Base-by-base conservation (phyloP, 2,797 vertebrate species). In the Rachycentron canadum region DNA sequence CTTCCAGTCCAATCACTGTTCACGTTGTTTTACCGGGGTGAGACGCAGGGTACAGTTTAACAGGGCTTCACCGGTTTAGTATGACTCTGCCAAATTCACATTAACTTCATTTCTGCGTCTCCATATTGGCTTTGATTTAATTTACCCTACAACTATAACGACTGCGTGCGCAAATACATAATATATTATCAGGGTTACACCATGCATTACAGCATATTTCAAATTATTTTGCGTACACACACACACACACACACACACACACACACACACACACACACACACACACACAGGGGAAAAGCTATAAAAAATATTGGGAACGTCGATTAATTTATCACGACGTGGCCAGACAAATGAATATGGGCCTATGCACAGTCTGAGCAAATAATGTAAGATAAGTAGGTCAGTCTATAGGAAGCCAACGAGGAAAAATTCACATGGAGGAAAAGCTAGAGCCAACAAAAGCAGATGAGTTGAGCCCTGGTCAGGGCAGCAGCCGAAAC, bases 391-490 rank as follows among this genome's bases (percentile, higher is more conserved):
- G 4, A 63, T 47, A 85, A 70, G 79, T 88, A 71, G 86, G 79
- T 86, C 86, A 88, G 63, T 82, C 34, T 78, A 71, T 61, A 65
- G 41, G 59, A 50, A 60, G 49, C 58, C 52, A 57, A 25, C 57
- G 43, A 64, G 56, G 67, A 28, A 34, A 47, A 69, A 80, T 49
- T 47, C 73, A 61, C 58, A 81, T 79, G 69, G 69, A 62, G 53
- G 40, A 73, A 83, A 80, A 68, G 32, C 75, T 43, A 10, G 17
- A 84, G 68, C 79, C 68, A 74, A 68, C 78, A 61, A 66, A 87
- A 88, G 77, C 70, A 82, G 79, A 63, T 62, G 57, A 78, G 78
- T 82, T 38, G 65, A 79, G 71, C 68, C 43, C 69, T 60, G 71
- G 76, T 83, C 65, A 69, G 64, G 26, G 69, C 72, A 69, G 68